Conservation (phyloP, 2,113 vertebrate genomes). For the Pagrus major region DNA sequence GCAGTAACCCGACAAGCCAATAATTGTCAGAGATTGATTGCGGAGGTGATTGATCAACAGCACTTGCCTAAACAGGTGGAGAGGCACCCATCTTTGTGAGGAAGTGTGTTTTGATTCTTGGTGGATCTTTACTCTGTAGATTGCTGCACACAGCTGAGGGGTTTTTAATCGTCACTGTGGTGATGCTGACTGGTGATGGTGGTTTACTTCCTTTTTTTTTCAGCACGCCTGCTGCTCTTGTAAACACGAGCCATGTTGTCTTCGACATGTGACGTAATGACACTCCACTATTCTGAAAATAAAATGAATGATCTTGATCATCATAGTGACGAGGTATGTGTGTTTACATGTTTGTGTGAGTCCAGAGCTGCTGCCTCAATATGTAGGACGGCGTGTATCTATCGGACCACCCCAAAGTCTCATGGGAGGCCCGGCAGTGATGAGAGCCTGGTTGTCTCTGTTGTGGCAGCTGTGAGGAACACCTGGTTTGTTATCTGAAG, state of each 20-base stretch:
- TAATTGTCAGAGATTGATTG: conserved; percentile 63
- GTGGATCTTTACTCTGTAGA: background rate
- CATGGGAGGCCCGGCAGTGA: conserved; percentile 48
- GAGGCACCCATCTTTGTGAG: background rate
- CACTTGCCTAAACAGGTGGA: background rate
- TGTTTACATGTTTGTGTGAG: background rate
- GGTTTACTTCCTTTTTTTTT: background rate
- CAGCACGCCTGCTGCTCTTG: background rate
- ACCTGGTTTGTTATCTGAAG: conserved; percentile 50
- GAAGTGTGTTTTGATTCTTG: background rate
- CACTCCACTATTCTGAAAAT: too few species aligned
- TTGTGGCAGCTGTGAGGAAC: conserved; percentile 71
- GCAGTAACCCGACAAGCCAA: conserved; percentile 56
- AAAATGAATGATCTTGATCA: too few species aligned
- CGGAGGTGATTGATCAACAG: conserved; percentile 42
- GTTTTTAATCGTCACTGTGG: background rate
- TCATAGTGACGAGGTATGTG: background rate
- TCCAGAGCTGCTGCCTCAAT: conserved; percentile 3
- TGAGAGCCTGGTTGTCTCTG: conserved; percentile 32
- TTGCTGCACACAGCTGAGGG: background rate
- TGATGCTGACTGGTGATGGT: too few species aligned
- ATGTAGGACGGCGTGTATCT: conserved; percentile 19
- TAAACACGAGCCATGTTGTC: background rate
- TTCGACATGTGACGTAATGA: background rate
- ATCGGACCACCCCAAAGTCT: conserved; percentile 40